These are phyloP conservation scores for Amphiduros pacificus DNA, from an alignment of 2,888 invertebrate genomes.

Conservation along the genomic window DNA sequence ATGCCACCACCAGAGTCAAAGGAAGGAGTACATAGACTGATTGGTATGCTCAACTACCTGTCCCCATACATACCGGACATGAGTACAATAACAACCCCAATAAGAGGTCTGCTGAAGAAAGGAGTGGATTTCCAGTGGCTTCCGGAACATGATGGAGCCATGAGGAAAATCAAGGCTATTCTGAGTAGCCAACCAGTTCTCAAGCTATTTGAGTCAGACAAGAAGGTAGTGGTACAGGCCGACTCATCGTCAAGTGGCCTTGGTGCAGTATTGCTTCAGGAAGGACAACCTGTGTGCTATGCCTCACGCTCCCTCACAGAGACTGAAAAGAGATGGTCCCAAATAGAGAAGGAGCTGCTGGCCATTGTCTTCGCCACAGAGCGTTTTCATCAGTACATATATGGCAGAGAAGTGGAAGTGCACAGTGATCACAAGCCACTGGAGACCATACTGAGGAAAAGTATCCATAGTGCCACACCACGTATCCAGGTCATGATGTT, in stretches of 20 bases:
- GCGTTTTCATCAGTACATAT: conserved; percentile 18
- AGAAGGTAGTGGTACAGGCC: conserved; percentile 8
- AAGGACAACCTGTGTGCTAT: conserved; percentile 15
- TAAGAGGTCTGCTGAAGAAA: conserved; percentile 18
- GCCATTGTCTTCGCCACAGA: conserved; percentile 19
- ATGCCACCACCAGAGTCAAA: conserved; percentile 33
- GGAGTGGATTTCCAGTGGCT: conserved; percentile 26
- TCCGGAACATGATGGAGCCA: conserved; percentile 10
- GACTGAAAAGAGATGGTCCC: conserved; percentile 16
- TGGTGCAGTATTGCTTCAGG: conserved; percentile 13
- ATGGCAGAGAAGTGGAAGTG: conserved; percentile 5
- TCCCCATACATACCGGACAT: conserved; percentile 21
- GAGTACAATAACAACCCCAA: conserved; percentile 13
- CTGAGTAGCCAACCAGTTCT: conserved; percentile 12
- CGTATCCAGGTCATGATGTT: conserved; percentile 1
- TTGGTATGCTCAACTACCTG: conserved; percentile 29
- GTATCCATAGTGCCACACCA: background rate
- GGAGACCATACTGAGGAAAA: background rate
- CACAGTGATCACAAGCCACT: background rate
- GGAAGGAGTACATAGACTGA: conserved; percentile 26
- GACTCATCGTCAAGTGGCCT: conserved; percentile 17
- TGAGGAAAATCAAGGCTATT: conserved; percentile 17
- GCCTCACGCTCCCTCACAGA: conserved; percentile 11
- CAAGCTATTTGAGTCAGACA: conserved; percentile 12
- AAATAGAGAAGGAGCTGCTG: conserved; percentile 20